Base-by-base conservation (phyloP, 2,113 vertebrate genomes). In the Platichthys stellatus region DNA sequence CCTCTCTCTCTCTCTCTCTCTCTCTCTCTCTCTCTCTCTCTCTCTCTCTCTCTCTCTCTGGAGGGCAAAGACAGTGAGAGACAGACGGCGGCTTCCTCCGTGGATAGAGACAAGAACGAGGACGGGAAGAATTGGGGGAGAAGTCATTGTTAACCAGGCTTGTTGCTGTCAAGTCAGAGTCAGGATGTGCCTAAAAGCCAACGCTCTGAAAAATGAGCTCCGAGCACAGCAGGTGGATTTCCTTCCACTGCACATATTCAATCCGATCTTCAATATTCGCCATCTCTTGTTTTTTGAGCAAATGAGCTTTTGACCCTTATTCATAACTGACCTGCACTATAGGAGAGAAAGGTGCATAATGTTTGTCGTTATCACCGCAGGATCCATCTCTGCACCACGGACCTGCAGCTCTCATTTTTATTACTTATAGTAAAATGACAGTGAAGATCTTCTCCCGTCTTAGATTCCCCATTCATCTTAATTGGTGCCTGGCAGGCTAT, bases 381-480 rank as follows among this genome's bases (percentile, higher is more conserved):
- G 65, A 62, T 81, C 18, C 40, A 57, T 83, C 51, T 21, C n/a
- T 58, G 21, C 69, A 56, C 20, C 1, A 77, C 24, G 62, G 59
- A 77, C 63, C 72, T 43, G 20, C 15, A 84, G 69, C 72, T 51
- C 72, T 88, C 83, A 64, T 90, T 87, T 88, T 83, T 88, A 85
- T 79, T 80, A 80, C 77, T 87, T 80, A n/a, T 12, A 49, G 78
- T 6, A 23, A 53, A 70, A 83, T 78, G 69, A 90, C 80, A 86
- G 80, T 84, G 74, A 88, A 77, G 75, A 76, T 84, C 66, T 64
- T 65, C 47, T 63, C 65, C 15, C 65, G 84, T 88, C 79, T 87
- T 83, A 73, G 90, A 93, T 83, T 74, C 68, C 84, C 90, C 90
- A 92, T 95, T 93, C 89, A 86, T 95, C 91, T 86, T 95, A 94